Evolutionary conservation across 2,888 invertebrate genomes (phyloP).

Genomic region (Hecatera dysodea): DNA sequence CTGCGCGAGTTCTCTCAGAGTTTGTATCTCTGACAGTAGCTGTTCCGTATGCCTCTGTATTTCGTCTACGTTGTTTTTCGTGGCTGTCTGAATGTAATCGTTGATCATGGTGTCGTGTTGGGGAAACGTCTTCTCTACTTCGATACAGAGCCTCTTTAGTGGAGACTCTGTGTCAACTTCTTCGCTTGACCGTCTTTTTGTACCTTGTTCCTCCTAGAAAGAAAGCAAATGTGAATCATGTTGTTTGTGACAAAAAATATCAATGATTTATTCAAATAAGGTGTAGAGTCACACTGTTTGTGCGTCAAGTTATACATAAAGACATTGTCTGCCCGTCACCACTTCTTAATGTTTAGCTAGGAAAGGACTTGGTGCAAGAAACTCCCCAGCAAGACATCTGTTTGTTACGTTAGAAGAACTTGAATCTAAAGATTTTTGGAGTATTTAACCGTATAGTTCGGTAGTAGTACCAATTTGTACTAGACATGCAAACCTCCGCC

Average conservation of each 20-base stretch:
- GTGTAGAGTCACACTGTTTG: too few relatives aligned
- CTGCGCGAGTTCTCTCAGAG: slow-evolving; percentile 93
- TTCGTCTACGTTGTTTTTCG: slow-evolving; percentile 91
- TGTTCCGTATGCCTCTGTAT: slow-evolving; percentile 92
- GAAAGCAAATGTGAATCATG: slow-evolving; percentile 17
- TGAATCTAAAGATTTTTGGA: too few relatives aligned
- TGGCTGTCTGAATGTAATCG: slow-evolving; percentile 92
- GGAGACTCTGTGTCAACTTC: slow-evolving; percentile 87
- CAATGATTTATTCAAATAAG: too few relatives aligned
- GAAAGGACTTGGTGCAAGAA: too few relatives aligned
- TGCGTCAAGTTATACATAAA: too few relatives aligned
- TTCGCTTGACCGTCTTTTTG: slow-evolving; percentile 83
- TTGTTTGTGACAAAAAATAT: not conserved
- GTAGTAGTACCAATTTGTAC: too few relatives aligned
- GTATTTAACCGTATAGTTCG: too few relatives aligned
- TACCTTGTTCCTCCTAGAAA: slow-evolving; percentile 83
- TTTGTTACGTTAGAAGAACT: too few relatives aligned
- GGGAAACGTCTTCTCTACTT: slow-evolving; percentile 88
- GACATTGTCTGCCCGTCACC: too few relatives aligned
- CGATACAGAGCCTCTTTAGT: slow-evolving; percentile 87
- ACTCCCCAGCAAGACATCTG: too few relatives aligned
- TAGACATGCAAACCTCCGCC: too few relatives aligned
- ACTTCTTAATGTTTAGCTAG: too few relatives aligned
- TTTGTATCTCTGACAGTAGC: slow-evolving; percentile 92
- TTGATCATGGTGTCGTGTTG: slow-evolving; percentile 91